Conservation (phyloP, 2,113 vertebrate species). For the Saiga tatarica region DNA sequence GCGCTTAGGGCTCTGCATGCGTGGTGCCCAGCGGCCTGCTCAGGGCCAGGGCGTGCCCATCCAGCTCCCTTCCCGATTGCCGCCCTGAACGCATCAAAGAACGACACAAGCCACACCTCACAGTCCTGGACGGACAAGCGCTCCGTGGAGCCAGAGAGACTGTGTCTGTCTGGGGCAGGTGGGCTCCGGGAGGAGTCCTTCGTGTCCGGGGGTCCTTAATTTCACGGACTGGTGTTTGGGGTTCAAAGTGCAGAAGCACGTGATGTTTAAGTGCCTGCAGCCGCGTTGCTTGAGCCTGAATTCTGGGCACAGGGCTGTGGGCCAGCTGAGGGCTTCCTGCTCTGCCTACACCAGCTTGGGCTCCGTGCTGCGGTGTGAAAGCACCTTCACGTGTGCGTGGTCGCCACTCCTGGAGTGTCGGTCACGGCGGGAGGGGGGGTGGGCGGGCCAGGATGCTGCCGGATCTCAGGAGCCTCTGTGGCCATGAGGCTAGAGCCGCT, state of each 20-base stretch:
- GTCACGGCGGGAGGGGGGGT: neutral
- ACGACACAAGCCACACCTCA: accelerated
- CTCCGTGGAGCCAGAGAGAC: neutral
- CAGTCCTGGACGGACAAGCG: neutral
- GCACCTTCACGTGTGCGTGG: neutral
- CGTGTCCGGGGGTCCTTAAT: neutral
- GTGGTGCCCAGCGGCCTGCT: neutral
- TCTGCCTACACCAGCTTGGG: accelerated
- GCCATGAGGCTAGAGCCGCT: neutral
- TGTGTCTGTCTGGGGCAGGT: neutral
- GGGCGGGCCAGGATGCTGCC: neutral
- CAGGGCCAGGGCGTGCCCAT: neutral
- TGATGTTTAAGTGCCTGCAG: neutral
- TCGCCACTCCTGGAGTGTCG: neutral
- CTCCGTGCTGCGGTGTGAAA: accelerated
- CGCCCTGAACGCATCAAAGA: neutral
- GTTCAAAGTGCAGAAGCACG: neutral
- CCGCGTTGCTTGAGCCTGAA: neutral
- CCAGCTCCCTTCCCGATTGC: neutral
- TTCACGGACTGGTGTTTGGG: neutral
- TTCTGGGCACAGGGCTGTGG: neutral
- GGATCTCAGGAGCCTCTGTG: neutral
- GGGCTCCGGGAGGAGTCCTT: too few relatives aligned
- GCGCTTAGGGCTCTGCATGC: neutral
- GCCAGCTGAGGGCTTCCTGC: neutral